Evolutionary conservation across 2,888 invertebrate genomes (phyloP), one percentile per base, ranked within the genome.

Genomic region (Spicauda simplicius): DNA sequence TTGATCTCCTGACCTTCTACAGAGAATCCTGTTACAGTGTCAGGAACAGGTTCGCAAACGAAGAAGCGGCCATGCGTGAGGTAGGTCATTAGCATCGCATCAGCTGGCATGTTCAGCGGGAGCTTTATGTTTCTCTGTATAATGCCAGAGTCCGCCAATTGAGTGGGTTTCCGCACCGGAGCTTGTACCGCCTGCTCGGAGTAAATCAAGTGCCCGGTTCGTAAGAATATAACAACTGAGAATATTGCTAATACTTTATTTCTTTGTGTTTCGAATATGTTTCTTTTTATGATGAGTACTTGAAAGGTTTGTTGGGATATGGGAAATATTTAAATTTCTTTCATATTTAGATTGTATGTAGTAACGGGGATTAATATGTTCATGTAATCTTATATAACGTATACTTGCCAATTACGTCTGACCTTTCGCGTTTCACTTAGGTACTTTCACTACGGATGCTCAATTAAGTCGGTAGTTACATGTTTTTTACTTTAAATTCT

Each of bases 71-170:
- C 20, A 41, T 45, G 45, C 45, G 25, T 25, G 41, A 45, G 45
- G 20, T 16, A 59, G 58, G 58, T 59, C 58, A 59, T 45, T 48
- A 25, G 48, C 58, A 59, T 10, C 50, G 50, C 14, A 59, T 16
- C 48, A 59, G 58, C 48, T 59, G 58, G 20, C 25, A 25, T n/a
- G 58, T 45, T 18, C 6, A 25, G 58, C 45, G 19, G 19, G 18
- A 57, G 41, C 7, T 11, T 56, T 57, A 37, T 18, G 45, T 58
- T 20, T 12, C 19, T 6, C n/a, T 45, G 56, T 59, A 58, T 41
- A 3, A 18, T n/a, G 7, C n/a, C 45, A 41, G 14, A 45, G n/a
- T 45, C 20, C 20, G 48, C 25, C 48, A 59, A 59, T 16, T 30
- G n/a, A 59, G 58, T 16, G 25, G 25, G 25, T 6, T 59, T 45